Evolutionary conservation across 2,113 vertebrate genomes (phyloP).

Genomic region (human (Homo sapiens)): DNA sequence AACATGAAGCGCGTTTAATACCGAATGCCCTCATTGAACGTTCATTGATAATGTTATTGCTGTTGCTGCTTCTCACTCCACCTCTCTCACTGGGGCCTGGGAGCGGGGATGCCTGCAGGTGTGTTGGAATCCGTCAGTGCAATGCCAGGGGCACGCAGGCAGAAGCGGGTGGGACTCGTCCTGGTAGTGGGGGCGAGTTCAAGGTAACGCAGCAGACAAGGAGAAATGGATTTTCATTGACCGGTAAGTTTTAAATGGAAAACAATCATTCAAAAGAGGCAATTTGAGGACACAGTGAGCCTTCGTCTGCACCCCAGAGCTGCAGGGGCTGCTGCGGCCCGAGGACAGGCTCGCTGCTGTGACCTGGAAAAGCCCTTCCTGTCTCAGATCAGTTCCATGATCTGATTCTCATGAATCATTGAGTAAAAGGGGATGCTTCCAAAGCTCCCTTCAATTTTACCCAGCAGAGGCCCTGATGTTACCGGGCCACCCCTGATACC

Average conservation of each 20-base stretch:
- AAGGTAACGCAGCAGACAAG: rapidly evolving
- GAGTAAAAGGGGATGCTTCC: not conserved
- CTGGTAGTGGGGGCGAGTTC: not conserved
- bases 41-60: rapidly evolving
- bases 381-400: not conserved
- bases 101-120: not conserved
- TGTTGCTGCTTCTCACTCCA: rapidly evolving
- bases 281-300: not conserved
- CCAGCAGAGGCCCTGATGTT: not conserved
- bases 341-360: rapidly evolving
- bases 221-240: rapidly evolving
- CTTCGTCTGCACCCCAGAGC: rapidly evolving
- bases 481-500: not conserved
- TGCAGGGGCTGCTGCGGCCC: rapidly evolving
- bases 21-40: rapidly evolving
- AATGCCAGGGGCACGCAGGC: rapidly evolving
- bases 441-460: rapidly evolving
- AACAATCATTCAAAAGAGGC: rapidly evolving
- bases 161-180: no score
- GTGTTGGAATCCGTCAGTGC: not conserved
- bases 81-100: rapidly evolving
- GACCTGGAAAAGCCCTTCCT: not conserved
- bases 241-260: not conserved
- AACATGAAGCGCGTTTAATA: not conserved
- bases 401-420: not conserved